Percentiles rank a stretch among this genome's conserved stretches.
phyloP scores from a whole-genome alignment of 2,888 invertebrate genomes.

The Pseudococcus jackbeardsleyi region DNA sequence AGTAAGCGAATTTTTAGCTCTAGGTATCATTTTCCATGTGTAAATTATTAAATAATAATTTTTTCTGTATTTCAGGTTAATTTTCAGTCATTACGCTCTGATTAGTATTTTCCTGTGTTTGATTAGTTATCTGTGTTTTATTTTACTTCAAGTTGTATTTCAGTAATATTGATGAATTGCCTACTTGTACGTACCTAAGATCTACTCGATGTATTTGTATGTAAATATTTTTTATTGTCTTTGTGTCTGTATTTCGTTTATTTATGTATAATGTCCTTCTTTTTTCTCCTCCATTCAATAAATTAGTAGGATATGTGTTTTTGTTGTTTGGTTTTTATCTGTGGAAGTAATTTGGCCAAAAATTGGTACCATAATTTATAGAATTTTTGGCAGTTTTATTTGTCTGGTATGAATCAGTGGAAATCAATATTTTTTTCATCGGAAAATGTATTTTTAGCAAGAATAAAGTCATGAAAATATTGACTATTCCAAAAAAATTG shows the following conservation, averaged over 20 bases:
- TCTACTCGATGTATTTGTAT: neutral
- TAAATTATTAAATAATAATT: neutral
- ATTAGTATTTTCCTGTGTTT: conserved; percentile 26
- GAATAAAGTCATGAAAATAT: no score
- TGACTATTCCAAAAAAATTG: no score
- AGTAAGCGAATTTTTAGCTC: conserved; percentile 70
- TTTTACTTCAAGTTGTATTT: conserved; percentile 11
- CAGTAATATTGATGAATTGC: neutral
- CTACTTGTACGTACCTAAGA: neutral
- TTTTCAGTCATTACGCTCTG: conserved; percentile 58
- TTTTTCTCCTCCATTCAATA: no score
- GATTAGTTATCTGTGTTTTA: conserved; percentile 27
- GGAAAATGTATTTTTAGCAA: no score
- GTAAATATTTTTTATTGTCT: neutral
- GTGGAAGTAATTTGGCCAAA: no score
- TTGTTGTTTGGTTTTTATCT: no score
- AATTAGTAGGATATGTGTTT: no score
- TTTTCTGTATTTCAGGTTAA: conserved; percentile 49
- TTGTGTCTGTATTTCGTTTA: neutral
- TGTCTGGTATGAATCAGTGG: no score
- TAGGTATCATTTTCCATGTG: neutral
- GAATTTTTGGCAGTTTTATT: no score
- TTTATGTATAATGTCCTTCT: no score
- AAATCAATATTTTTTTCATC: no score
- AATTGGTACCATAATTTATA: no score